These are phyloP conservation scores for Zosterops hypoxanthus DNA, from an alignment of 2,113 vertebrate species.

Conservation along the genomic window DNA sequence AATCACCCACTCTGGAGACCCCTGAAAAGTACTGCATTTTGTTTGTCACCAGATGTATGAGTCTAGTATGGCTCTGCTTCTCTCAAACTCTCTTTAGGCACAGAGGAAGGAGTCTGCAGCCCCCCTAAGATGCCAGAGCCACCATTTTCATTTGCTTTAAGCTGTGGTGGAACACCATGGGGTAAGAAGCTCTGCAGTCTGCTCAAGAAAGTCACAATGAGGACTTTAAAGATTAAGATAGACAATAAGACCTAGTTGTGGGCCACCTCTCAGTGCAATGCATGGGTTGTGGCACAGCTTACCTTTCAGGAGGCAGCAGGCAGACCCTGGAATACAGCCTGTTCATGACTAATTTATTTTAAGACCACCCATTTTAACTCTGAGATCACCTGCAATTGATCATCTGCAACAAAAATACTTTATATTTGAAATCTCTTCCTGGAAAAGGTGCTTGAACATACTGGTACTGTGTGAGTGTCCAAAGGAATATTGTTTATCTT, in stretches of 20 bases:
- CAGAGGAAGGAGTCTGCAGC: background rate
- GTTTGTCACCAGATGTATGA: background rate
- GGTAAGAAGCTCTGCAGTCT: background rate
- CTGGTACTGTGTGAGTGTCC: background rate
- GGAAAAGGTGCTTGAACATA: background rate
- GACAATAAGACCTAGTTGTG: background rate
- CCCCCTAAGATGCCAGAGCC: fast-evolving
- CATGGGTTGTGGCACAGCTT: background rate
- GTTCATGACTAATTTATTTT: background rate
- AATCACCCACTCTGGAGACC: background rate
- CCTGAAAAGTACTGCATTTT: background rate
- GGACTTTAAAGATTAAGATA: background rate
- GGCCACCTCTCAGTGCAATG: fast-evolving
- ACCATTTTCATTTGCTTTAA: background rate
- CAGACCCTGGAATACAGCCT: fast-evolving
- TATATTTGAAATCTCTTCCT: background rate
- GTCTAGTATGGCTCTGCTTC: background rate
- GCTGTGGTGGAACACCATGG: background rate
- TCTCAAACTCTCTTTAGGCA: background rate
- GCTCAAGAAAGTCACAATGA: background rate
- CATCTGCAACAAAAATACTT: background rate
- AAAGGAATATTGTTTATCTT: background rate
- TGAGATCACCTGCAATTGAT: background rate
- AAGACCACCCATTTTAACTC: background rate
- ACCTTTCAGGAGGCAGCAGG: background rate